These are phyloP conservation scores for Saccopteryx bilineata DNA, from an alignment of 2,113 vertebrate species.

Conservation along the genomic window DNA sequence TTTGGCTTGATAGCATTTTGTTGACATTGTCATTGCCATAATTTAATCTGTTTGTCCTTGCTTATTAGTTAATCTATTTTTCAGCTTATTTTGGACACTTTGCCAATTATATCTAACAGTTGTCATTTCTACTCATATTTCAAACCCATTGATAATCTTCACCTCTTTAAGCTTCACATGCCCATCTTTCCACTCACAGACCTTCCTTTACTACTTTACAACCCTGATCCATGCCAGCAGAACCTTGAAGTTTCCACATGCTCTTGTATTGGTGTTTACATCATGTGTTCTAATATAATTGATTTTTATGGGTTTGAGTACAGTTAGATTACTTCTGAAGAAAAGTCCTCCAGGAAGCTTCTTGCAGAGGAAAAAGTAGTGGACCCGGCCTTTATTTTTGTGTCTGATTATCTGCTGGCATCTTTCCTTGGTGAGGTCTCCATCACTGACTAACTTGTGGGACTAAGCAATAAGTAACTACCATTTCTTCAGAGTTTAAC, in stretches of 20 bases:
- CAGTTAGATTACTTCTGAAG: background rate
- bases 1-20: background rate
- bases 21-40: background rate
- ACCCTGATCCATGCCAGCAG: too few relatives aligned
- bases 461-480: background rate
- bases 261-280: background rate
- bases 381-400: background rate
- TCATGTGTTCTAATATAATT: background rate
- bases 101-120: too few relatives aligned
- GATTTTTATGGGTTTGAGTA: background rate
- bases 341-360: background rate
- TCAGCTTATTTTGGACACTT: too few relatives aligned
- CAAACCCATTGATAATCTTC: too few relatives aligned
- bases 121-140: too few relatives aligned
- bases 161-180: too few relatives aligned
- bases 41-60: background rate
- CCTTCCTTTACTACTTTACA: too few relatives aligned
- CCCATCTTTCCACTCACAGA: too few relatives aligned
- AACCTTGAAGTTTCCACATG: too few relatives aligned
- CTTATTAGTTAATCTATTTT: too few relatives aligned
- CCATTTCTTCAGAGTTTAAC: background rate
- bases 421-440: background rate
- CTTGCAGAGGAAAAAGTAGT: background rate
- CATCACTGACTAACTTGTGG: background rate
- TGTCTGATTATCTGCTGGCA: background rate